Evolutionary conservation across 2,797 vertebrate species (phyloP), one percentile per base, ranked within the genome.

Genomic region (Heterohyrax brucei): DNA sequence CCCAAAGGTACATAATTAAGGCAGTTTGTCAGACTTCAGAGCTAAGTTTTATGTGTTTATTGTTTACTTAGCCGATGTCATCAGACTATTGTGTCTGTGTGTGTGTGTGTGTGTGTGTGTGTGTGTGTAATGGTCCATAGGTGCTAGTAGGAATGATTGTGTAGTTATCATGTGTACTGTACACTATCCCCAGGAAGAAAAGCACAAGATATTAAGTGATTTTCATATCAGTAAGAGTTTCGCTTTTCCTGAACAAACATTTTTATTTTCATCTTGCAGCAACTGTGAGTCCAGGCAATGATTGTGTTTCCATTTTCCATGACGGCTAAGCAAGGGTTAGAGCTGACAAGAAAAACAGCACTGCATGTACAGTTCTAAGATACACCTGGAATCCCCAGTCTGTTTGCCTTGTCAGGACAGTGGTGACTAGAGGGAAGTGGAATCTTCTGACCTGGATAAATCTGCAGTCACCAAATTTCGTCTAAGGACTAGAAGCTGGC

Each of bases 251-350:
- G 66, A 78, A 92, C 80, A 92, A 94, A 1, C 39, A 10, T 84
- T 89, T 93, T 92, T 64, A 91, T 92, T 95, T 94, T 88, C 72
- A 77, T 82, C 26, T 66, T 86, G 62, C 33, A 30, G 18, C 92
- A 80, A 62, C 28, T 44, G 16, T 70, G 10, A 85, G 18, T 30
- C 6, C 44, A 39, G 24, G 4, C 21, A 72, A 5, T 66, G 68
- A 78, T 56, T 85, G 7, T n/a, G 2, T 79, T 94, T 82, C 46
- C n/a, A 46, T 84, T 91, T 93, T 56, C 50, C 7, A 1, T 53
- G 26, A 50, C 73, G 56, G 9, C 19, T 39, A 68, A 66, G 33
- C 44, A 73, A 95, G 12, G 21, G 76, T 70, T 66, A 62, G 26
- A 22, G 9, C 46, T 82, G 62, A 82, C 12, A 79, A 77, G 50